phyloP scores from a whole-genome alignment of 2,113 vertebrate genomes.

The Mesocricetus auratus region DNA sequence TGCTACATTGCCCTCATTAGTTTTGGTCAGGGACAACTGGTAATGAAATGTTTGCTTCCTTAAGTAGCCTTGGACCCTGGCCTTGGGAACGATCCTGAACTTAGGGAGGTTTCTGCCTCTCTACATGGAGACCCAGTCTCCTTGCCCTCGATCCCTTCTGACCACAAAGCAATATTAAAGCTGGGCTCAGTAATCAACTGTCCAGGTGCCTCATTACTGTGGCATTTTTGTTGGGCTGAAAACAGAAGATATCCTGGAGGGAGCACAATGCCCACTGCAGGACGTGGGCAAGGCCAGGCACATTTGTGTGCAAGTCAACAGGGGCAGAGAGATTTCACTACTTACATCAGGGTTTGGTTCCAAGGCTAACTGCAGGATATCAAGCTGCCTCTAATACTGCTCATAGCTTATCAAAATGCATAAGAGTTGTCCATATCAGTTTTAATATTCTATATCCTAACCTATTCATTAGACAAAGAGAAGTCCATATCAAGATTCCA shows the following conservation, averaged over 20 bases:
- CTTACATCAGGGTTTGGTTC: neutral
- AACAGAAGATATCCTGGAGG: neutral
- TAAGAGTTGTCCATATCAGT: neutral
- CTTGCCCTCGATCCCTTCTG: neutral
- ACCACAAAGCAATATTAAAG: neutral
- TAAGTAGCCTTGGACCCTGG: neutral
- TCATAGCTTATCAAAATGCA: neutral
- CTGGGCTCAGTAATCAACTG: rapidly evolving
- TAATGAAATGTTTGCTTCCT: neutral
- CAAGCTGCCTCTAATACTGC: neutral
- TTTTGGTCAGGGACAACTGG: neutral
- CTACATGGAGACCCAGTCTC: neutral
- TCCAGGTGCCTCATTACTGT: too few relatives aligned
- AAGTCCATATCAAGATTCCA: neutral
- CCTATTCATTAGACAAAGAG: conserved; percentile 25
- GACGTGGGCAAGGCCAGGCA: neutral
- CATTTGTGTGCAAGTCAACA: neutral
- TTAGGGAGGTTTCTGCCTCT: neutral
- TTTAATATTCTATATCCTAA: conserved; percentile 7
- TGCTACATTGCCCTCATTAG: neutral
- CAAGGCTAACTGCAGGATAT: neutral
- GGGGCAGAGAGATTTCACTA: neutral
- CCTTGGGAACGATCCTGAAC: neutral
- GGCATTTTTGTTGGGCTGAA: neutral
- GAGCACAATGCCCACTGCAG: neutral